phyloP scores from a whole-genome alignment of 2,113 vertebrate genomes.

The Eretmochelys imbricata region DNA sequence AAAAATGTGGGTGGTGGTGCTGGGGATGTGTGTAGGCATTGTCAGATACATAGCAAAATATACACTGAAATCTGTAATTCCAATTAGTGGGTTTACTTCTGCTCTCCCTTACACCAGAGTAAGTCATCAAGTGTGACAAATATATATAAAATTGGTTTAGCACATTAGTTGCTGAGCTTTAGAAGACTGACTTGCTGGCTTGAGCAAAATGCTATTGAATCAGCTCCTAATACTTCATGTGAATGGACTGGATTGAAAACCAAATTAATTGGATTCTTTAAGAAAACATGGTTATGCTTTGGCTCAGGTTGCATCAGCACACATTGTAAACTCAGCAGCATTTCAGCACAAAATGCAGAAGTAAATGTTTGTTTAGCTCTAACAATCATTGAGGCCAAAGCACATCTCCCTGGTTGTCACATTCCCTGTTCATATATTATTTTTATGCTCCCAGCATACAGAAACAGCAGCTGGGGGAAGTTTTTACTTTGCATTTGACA shows the following conservation, averaged over 20 bases:
- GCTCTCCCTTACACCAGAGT: background rate
- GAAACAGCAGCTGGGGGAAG: slow-evolving; percentile 53
- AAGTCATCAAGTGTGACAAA: background rate
- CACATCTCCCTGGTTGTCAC: slow-evolving; percentile 46
- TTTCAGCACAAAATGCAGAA: background rate
- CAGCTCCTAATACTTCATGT: background rate
- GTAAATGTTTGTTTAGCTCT: slow-evolving; percentile 60
- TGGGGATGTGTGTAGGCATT: rapidly evolving
- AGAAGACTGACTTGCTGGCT: background rate
- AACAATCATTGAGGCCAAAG: slow-evolving; percentile 17
- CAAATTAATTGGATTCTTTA: slow-evolving; percentile 38
- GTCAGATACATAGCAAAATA: background rate
- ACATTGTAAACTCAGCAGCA: slow-evolving; percentile 15
- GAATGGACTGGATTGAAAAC: slow-evolving; percentile 17
- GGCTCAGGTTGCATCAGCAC: background rate
- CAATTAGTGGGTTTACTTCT: background rate
- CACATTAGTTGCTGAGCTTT: background rate
- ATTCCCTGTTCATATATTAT: slow-evolving; percentile 41
- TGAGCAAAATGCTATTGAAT: background rate
- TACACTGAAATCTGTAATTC: rapidly evolving
- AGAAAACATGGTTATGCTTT: background rate
- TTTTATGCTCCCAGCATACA: slow-evolving; percentile 60
- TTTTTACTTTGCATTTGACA: slow-evolving; percentile 69
- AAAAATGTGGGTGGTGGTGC: background rate
- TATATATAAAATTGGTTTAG: background rate